A percentile compares a stretch with the other conserved stretches of the same genome.
phyloP scores from a whole-genome alignment of 1,140 invertebrate genomes.

The Steinernema feltiae region DNA sequence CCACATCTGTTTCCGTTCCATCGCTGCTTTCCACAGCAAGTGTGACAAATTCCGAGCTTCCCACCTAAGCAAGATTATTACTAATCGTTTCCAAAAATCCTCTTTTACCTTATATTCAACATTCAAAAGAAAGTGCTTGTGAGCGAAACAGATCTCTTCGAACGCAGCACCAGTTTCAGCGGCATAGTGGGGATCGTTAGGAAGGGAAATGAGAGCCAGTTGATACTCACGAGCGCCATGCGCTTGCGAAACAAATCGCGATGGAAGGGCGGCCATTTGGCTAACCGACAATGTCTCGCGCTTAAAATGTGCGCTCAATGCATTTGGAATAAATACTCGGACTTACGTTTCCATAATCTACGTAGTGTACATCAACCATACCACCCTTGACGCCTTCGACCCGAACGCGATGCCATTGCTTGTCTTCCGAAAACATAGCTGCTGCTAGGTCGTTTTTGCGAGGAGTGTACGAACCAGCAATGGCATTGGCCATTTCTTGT shows the following conservation, averaged over 20 bases:
- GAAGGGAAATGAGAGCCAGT: conserved; percentile 75
- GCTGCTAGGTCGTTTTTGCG: conserved; percentile 79
- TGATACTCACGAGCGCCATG: conserved; percentile 78
- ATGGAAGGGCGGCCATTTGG: conserved; percentile 69
- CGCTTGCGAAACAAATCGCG: conserved; percentile 67
- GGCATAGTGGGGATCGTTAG: conserved; percentile 67
- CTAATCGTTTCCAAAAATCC: not conserved
- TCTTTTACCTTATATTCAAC: conserved; percentile 63
- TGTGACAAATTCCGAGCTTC: conserved; percentile 65
- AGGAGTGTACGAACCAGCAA: conserved; percentile 77
- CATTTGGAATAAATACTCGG: not conserved
- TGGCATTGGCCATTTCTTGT: conserved; percentile 76
- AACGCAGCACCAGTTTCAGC: conserved; percentile 37
- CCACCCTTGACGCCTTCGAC: conserved; percentile 75
- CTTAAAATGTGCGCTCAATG: conserved; percentile 55
- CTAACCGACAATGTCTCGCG: conserved; percentile 58
- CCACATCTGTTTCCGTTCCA: conserved; percentile 72
- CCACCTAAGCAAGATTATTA: not conserved
- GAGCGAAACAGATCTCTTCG: conserved; percentile 19
- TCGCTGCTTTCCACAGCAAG: conserved; percentile 66
- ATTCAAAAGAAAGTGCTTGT: conserved; percentile 62
- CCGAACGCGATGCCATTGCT: conserved; percentile 82
- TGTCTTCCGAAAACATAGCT: conserved; percentile 76
- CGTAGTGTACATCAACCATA: conserved; percentile 72
- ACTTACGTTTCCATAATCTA: conserved; percentile 87